A percentile compares a stretch with the other conserved stretches of the same genome.
Conservation (phyloP, 2,888 invertebrate genomes). For the Cerastoderma edule region DNA sequence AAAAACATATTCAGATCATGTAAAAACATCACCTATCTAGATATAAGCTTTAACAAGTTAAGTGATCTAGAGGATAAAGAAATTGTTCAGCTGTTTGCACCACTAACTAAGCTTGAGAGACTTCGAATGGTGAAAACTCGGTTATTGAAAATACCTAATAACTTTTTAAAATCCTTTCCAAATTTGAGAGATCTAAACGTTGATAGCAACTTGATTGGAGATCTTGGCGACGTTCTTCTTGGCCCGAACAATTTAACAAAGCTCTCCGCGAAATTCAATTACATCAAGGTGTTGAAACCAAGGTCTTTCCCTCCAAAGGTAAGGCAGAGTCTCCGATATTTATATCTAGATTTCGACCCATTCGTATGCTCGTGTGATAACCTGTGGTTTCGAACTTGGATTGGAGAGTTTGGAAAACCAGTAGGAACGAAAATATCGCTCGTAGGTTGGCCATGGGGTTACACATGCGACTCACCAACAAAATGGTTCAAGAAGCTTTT, state of each 20-base stretch:
- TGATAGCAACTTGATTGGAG: constrained; percentile 8
- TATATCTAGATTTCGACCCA: constrained; percentile 24
- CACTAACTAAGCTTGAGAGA: constrained; percentile 7
- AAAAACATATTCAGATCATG: background rate
- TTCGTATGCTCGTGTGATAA: constrained; percentile 29
- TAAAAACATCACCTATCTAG: background rate
- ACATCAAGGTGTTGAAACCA: constrained; percentile 3
- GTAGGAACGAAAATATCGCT: background rate
- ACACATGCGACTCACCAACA: background rate
- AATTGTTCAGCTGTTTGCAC: constrained; percentile 9
- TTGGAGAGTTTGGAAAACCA: constrained; percentile 4
- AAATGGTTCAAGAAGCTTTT: background rate
- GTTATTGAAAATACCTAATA: constrained; percentile 2
- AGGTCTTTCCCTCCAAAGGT: constrained; percentile 13
- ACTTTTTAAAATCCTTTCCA: background rate
- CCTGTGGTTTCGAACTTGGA: constrained; percentile 35
- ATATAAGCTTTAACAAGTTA: constrained; percentile 4
- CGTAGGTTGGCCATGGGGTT: background rate
- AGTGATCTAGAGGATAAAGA: background rate
- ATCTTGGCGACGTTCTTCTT: background rate
- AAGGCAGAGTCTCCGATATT: background rate
- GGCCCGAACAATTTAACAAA: background rate
- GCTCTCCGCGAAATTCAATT: constrained; percentile 8
- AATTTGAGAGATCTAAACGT: constrained; percentile 12
- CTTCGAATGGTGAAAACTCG: background rate